Evolutionary conservation across 35 echinoderm and acorn worm species (phyloP), one percentile per base, ranked within the genome.

Genomic region (Strongylocentrotus purpuratus): DNA sequence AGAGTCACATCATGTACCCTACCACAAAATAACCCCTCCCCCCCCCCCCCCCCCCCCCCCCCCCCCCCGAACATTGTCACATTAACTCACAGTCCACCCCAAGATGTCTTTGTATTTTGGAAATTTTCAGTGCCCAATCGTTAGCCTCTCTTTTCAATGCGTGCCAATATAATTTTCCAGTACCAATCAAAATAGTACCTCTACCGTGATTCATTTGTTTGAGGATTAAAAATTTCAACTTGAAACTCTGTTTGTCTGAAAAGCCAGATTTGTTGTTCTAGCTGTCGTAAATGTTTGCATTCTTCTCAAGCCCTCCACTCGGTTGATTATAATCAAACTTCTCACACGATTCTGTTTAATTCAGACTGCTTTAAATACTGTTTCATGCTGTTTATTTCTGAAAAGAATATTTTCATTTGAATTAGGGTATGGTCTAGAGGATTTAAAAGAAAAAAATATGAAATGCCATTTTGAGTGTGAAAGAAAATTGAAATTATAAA

Each of bases 231-330:
- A 78, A 78, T 78, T 28, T 22, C 65, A 78, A 7, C 28, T 1
- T 78, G 65, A 78, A 78, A 22, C 28, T 78, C 7, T 22, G 20
- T 78, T 78, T 78, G 65, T 78, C 65, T 78, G 65, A 28, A 78
- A 78, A 78, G 65, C 15, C 65, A 78, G 65, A 28, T 78, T 78
- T 78, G 65, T 78, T 78, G 65, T 78, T 78, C 65, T 78, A 78
- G 65, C 65, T 78, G 65, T n/a, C 18, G 65, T 78, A 78, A 78
- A 78, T 78, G 65, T 78, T 78, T 28, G 20, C 18, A 78, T 78
- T 78, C 65, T 78, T 78, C 17, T 59, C 15, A 13, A 14, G 50
- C 10, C 22, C 65, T 78, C 65, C 7, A 18, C 65, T 78, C 8
- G 25, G 22, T n/a, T 31, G 65, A 78, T 78, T 8, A 28, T 4